Conservation (phyloP, 35 echinoderm and acorn worm genomes). For the Amphiura filiformis region DNA sequence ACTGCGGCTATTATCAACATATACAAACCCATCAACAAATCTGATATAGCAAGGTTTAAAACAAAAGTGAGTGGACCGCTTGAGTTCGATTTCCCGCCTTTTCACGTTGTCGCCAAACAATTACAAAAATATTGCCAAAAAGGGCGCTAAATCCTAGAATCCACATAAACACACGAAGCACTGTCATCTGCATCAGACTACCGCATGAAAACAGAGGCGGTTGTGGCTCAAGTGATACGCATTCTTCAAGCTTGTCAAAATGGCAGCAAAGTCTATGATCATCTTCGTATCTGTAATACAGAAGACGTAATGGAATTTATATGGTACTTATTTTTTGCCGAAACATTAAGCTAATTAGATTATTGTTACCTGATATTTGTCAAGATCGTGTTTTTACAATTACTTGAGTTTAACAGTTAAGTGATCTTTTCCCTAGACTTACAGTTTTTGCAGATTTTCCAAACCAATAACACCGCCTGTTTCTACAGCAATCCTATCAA, state of each 20-base stretch:
- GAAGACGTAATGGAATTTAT: no score
- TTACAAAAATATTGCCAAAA: conserved; percentile 17
- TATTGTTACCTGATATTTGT: no score
- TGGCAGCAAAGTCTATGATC: neutral
- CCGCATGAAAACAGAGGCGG: conserved; percentile 10
- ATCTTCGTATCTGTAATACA: neutral
- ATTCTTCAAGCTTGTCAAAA: neutral
- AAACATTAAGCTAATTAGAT: no score
- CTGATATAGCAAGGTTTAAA: conserved; percentile 47
- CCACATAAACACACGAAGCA: conserved; percentile 15
- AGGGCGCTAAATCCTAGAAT: conserved; percentile 14
- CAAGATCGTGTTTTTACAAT: no score
- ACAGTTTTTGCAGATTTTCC: neutral
- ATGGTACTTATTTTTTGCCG: neutral
- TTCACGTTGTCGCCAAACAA: neutral
- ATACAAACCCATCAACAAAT: conserved; percentile 51
- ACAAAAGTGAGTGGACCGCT: conserved; percentile 39
- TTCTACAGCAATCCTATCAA: neutral
- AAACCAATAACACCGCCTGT: neutral
- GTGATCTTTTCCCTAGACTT: neutral
- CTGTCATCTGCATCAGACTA: conserved; percentile 6
- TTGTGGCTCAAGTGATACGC: neutral
- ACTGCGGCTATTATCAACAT: conserved; percentile 53
- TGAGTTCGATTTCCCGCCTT: neutral
- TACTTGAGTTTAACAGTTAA: no score